phyloP scores from a whole-genome alignment of 2,113 vertebrate species.

The Eulemur macaco region DNA sequence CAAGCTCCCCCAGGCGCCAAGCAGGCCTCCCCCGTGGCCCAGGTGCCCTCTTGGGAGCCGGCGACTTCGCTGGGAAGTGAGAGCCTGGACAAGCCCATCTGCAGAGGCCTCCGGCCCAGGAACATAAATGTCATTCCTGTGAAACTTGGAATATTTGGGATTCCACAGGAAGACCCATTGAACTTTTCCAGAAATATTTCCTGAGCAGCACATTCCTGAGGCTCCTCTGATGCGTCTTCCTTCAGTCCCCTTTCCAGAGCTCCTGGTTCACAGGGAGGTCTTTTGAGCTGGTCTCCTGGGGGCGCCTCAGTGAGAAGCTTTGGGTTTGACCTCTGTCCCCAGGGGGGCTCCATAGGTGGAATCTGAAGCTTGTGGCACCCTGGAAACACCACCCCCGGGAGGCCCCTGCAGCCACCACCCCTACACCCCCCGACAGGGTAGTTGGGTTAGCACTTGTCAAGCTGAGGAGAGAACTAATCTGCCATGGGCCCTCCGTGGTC shows the following conservation, averaged over 20 bases:
- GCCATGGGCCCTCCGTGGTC: rapidly evolving
- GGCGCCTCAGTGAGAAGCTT: neutral
- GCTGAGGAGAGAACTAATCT: neutral
- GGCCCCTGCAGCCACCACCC: neutral
- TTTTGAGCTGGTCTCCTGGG: neutral
- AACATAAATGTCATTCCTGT: neutral
- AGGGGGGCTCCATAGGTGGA: neutral
- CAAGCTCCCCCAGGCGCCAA: rapidly evolving
- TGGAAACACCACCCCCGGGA: neutral
- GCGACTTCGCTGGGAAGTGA: neutral
- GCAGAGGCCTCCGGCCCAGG: neutral
- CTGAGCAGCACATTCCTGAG: conserved; percentile 52
- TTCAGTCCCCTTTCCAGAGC: rapidly evolving
- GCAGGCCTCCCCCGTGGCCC: neutral
- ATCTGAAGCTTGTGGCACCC: neutral
- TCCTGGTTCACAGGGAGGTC: neutral
- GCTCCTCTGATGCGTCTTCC: neutral
- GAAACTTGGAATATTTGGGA: neutral
- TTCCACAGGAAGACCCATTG: conserved; percentile 25
- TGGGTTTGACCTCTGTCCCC: too few species aligned
- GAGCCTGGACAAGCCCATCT: neutral
- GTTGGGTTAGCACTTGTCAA: neutral
- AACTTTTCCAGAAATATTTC: conserved; percentile 40
- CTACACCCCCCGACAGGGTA: too few species aligned
- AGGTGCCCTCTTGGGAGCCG: neutral